A percentile compares a stretch with the other conserved stretches of the same genome.
phyloP scores from a whole-genome alignment of 2,888 invertebrate genomes.

The Agonopterix heracliana region DNA sequence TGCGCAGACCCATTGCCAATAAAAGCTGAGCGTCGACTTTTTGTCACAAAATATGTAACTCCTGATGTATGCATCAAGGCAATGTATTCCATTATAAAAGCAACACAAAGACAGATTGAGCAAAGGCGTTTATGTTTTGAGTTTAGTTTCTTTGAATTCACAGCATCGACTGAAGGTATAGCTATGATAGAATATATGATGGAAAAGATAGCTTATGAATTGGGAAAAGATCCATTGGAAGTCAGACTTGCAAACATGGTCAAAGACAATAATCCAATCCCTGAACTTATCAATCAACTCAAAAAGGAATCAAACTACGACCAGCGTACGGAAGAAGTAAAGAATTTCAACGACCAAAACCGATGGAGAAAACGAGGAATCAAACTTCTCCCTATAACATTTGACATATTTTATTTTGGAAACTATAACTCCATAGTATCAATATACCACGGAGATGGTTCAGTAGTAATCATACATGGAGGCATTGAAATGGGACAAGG shows the following conservation, averaged over 20 bases:
- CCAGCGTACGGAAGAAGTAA: slow-evolving; percentile 50
- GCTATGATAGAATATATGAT: slow-evolving; percentile 73
- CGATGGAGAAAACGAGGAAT: slow-evolving; percentile 83
- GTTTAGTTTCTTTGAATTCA: slow-evolving; percentile 5
- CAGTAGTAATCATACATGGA: slow-evolving; percentile 78
- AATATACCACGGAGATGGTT: slow-evolving; percentile 78
- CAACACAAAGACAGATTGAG: neutral
- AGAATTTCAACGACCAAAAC: slow-evolving; percentile 74
- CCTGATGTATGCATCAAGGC: too few relatives aligned
- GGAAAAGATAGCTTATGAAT: slow-evolving; percentile 72
- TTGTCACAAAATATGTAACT: too few relatives aligned
- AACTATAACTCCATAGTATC: slow-evolving; percentile 70
- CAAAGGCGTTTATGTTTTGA: neutral
- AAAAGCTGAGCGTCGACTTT: too few relatives aligned
- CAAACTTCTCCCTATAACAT: slow-evolving; percentile 77
- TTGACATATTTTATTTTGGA: slow-evolving; percentile 46
- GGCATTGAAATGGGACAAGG: slow-evolving; percentile 84
- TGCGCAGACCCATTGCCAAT: too few relatives aligned
- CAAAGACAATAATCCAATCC: slow-evolving; percentile 20
- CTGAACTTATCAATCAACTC: slow-evolving; percentile 64
- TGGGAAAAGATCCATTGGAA: slow-evolving; percentile 67
- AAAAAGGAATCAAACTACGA: slow-evolving; percentile 66
- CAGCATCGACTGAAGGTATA: slow-evolving; percentile 50
- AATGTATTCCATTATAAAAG: neutral
- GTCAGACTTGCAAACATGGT: slow-evolving; percentile 65